These are phyloP conservation scores for Matsumurasca onukii DNA, from an alignment of 1,140 invertebrate species.

Conservation along the genomic window DNA sequence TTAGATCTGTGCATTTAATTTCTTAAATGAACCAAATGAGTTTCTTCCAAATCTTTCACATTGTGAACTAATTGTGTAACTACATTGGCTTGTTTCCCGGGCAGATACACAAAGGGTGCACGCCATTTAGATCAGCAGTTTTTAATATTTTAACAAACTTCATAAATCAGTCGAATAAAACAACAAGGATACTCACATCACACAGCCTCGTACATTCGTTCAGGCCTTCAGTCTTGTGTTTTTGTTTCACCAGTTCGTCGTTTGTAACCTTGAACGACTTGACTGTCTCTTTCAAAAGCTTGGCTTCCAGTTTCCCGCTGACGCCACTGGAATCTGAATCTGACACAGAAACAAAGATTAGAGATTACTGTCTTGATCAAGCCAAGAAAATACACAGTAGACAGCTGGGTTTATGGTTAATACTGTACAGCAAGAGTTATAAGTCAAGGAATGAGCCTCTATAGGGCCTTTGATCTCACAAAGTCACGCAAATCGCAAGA, in stretches of 20 bases:
- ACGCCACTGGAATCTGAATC: slow-evolving; percentile 41
- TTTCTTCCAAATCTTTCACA: background rate
- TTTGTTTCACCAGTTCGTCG: slow-evolving; percentile 45
- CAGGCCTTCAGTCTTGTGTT: slow-evolving; percentile 47
- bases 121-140: background rate
- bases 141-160: background rate
- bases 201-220: slow-evolving; percentile 27
- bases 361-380: no score
- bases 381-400: no score
- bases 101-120: background rate
- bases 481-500: no score
- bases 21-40: background rate
- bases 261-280: slow-evolving; percentile 43
- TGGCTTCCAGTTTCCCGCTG: slow-evolving; percentile 45
- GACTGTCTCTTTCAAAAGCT: slow-evolving; percentile 44
- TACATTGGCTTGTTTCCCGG: background rate
- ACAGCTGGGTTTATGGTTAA: no score
- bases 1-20: background rate
- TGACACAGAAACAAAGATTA: no score
- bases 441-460: no score
- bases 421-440: no score
- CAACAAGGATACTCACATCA: slow-evolving; percentile 7
- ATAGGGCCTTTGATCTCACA: no score
- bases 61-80: background rate
- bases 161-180: background rate